These are phyloP conservation scores for Lophius americanus DNA, from an alignment of 2,797 vertebrate genomes.

Conservation along the genomic window DNA sequence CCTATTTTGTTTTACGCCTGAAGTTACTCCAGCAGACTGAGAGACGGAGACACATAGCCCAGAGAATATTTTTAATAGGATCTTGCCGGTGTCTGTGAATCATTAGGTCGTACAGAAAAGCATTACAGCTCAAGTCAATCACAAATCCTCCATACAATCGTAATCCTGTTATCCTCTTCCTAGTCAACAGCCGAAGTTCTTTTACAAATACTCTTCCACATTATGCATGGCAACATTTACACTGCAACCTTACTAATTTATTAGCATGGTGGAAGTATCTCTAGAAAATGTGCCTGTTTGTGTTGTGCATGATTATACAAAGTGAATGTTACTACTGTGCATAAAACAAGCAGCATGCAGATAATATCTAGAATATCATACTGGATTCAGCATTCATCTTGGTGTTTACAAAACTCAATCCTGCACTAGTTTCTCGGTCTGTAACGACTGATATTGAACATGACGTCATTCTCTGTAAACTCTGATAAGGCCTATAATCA, in stretches of 20 bases:
- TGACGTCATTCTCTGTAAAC: not conserved
- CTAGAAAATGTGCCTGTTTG: slow-evolving; percentile 85
- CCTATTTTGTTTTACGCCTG: slow-evolving; percentile 51
- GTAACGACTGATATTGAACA: slow-evolving; percentile 24
- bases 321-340: slow-evolving; percentile 83
- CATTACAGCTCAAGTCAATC: slow-evolving; percentile 27
- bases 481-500: slow-evolving; percentile 12
- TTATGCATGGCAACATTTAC: slow-evolving; percentile 74
- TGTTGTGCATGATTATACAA: slow-evolving; percentile 89
- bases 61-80: slow-evolving; percentile 21
- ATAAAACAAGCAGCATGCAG: slow-evolving; percentile 89
- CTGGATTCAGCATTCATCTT: slow-evolving; percentile 84
- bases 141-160: slow-evolving; percentile 1
- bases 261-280: slow-evolving; percentile 88
- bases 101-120: slow-evolving; percentile 30
- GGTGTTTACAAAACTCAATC: slow-evolving; percentile 26
- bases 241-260: slow-evolving; percentile 78
- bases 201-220: slow-evolving; percentile 63
- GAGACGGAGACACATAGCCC: slow-evolving; percentile 29
- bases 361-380: slow-evolving; percentile 92
- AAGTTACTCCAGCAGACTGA: slow-evolving; percentile 44
- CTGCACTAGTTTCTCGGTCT: slow-evolving; percentile 18
- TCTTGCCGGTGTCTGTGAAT: slow-evolving; percentile 15
- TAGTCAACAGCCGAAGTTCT: slow-evolving; percentile 38
- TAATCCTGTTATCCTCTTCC: slow-evolving; percentile 41